Conservation (phyloP, 2,113 vertebrate species). For the Manacus vitellinus region DNA sequence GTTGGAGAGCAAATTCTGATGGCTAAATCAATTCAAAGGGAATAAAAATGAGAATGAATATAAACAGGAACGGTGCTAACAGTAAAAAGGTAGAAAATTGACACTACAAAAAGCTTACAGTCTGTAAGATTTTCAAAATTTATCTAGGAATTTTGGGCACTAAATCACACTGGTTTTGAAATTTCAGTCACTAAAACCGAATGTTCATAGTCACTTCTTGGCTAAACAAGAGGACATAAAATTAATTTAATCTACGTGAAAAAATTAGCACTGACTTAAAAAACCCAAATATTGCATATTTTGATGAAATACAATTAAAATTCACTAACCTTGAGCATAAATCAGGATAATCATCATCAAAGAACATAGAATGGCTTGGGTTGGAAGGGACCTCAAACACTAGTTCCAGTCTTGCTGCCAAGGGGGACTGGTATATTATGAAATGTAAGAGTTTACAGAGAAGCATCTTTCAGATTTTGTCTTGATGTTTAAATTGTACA, state of each 20-base stretch:
- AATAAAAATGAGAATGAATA: neutral
- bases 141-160: neutral
- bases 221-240: neutral
- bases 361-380: neutral
- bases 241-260: neutral
- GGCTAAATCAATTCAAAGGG: neutral
- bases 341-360: neutral
- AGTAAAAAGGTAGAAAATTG: neutral
- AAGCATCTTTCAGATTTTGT: neutral
- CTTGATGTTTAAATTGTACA: neutral
- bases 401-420: fast-evolving
- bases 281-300: neutral
- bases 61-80: neutral
- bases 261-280: neutral
- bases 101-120: neutral
- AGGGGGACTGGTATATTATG: fast-evolving
- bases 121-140: neutral
- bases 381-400: no score
- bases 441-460: neutral
- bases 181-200: neutral
- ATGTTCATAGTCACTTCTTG: neutral
- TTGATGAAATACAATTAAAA: neutral
- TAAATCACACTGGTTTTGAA: neutral
- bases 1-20: neutral
- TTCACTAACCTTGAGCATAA: neutral